Conservation (phyloP, 2,797 vertebrate species). For the Borostomias antarcticus region DNA sequence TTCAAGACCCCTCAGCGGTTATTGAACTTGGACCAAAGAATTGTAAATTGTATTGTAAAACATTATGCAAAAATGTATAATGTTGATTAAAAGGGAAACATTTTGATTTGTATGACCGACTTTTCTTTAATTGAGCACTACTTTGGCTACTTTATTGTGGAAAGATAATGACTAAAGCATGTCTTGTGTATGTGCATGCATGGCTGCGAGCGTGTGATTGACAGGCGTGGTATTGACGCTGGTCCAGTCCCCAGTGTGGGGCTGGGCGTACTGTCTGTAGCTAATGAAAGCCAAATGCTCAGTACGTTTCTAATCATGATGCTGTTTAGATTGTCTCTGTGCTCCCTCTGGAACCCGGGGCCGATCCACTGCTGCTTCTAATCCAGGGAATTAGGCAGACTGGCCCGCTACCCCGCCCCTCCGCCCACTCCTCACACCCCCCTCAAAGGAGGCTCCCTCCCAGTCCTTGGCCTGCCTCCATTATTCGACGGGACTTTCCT, state of each 20-base stretch:
- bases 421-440: slow-evolving; percentile 51
- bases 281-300: slow-evolving; percentile 72
- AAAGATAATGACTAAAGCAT: slow-evolving; percentile 41
- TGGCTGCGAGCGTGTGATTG: slow-evolving; percentile 53
- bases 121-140: slow-evolving; percentile 38
- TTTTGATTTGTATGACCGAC: slow-evolving; percentile 2
- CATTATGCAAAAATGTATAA: slow-evolving; percentile 3
- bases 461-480: slow-evolving; percentile 20
- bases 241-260: slow-evolving; percentile 43
- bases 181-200: slow-evolving; percentile 35
- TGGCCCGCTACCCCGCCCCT: slow-evolving; percentile 20
- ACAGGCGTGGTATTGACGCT: slow-evolving; percentile 41
- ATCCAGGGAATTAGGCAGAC: slow-evolving; percentile 61
- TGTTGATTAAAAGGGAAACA: slow-evolving; percentile 53
- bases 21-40: no score
- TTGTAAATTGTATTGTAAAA: slow-evolving; percentile 3
- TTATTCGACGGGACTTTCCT: slow-evolving; percentile 22
- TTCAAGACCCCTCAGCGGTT: background rate
- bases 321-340: slow-evolving; percentile 68
- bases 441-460: slow-evolving; percentile 30
- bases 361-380: slow-evolving; percentile 65
- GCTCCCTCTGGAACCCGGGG: slow-evolving; percentile 55
- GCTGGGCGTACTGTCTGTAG: slow-evolving; percentile 53
- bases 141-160: slow-evolving; percentile 25
- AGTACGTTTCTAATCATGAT: slow-evolving; percentile 63